Evolutionary conservation across 2,888 invertebrate species (phyloP), one percentile per base, ranked within the genome.

Genomic region (Zeuzera pyrina): DNA sequence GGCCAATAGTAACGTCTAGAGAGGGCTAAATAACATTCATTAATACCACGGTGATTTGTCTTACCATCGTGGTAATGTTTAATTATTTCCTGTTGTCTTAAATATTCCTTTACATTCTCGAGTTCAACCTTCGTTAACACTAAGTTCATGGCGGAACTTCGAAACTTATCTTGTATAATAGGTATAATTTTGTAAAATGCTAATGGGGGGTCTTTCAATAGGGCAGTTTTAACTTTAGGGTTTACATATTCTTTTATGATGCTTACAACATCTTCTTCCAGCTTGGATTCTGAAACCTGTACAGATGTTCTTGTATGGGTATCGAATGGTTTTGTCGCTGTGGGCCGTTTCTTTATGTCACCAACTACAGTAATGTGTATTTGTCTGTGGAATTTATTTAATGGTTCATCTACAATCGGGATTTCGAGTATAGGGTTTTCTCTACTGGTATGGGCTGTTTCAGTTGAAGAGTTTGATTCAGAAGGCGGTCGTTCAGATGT

Each of bases 21-120:
- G 5, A 52, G 15, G 2, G 52, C 14, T 29, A 42, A 12, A 6
- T 35, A 37, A n/a, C 36, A 35, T 34, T 38, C 38, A 4, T 29
- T 40, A 6, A 38, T 38, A 1, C 40, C 37, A 2, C 40, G 26
- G 12, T 40, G 40, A 11, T 38, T 35, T 1, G 41, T 41, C 23
- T 38, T 38, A 4, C 52, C 52, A 0, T 48, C 45, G 24, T 52
- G 48, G 16, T 52, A 50, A 1, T 42, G 14, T 1, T 23, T 26
- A n/a, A 52, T 48, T 1, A 49, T 43, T n/a, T 49, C 43, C 7
- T 49, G 49, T 11, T 52, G 50, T 1, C 16, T 19, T 1, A 46
- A 22, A 31, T 46, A 49, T 3, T 47, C 45, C 7, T 38, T 42
- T 0, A 52, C 39, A 25, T 51, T 43, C 29, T 50, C 44, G 16